A percentile compares a stretch with the other conserved stretches of the same genome.
Evolutionary conservation across 2,113 vertebrate species (phyloP).

Genomic region (Syngnathus scovelli): DNA sequence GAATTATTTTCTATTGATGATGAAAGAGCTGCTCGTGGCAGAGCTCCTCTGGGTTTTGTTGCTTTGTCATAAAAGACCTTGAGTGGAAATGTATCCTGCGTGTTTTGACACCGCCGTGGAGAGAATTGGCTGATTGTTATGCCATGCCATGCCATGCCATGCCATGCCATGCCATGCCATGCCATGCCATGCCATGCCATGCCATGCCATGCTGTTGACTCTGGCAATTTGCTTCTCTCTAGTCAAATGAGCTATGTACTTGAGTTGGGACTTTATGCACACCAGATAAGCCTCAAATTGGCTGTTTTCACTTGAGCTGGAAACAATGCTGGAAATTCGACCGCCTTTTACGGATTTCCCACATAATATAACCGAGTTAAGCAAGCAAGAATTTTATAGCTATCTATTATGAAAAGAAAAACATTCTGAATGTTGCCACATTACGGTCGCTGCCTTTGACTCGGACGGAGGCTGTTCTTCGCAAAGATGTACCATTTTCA

Average conservation of each 20-base stretch:
- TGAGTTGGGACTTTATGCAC: constrained; percentile 12
- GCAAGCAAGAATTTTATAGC: too few relatives aligned
- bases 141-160: not conserved
- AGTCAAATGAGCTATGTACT: constrained; percentile 10
- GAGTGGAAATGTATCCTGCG: constrained; percentile 34
- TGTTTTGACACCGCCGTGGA: constrained; percentile 35
- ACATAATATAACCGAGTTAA: not conserved
- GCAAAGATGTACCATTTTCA: too few relatives aligned
- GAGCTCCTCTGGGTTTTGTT: constrained; percentile 49
- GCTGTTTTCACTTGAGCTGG: not conserved
- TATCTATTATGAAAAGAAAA: too few relatives aligned
- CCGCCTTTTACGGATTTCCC: not conserved
- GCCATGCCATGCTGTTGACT: constrained; percentile 9
- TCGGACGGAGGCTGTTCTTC: too few relatives aligned
- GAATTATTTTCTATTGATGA: constrained; percentile 71
- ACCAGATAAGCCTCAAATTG: not conserved
- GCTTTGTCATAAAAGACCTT: constrained; percentile 50
- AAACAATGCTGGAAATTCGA: not conserved
- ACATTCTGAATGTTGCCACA: too few relatives aligned
- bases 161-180: not conserved
- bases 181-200: not conserved
- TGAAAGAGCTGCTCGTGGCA: constrained; percentile 59
- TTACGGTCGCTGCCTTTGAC: too few relatives aligned
- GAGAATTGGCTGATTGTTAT: constrained; percentile 27
- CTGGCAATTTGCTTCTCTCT: constrained; percentile 15